These are phyloP conservation scores for Oligia strigilis DNA, from an alignment of 2,888 invertebrate genomes.

Conservation along the genomic window DNA sequence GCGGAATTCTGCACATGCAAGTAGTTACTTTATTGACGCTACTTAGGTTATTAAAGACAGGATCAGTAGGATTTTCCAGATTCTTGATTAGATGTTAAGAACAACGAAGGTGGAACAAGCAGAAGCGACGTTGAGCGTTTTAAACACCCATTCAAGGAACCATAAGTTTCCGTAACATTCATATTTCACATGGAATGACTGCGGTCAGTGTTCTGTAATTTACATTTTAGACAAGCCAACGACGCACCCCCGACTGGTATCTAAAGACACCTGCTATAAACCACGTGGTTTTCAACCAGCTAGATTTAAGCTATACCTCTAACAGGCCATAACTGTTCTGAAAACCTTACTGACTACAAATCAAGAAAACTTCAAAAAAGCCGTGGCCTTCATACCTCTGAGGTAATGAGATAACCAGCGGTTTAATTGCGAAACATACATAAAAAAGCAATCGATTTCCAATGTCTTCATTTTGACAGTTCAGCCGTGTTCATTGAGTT, in stretches of 20 bases:
- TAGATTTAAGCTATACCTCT: background rate
- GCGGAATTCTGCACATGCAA: background rate
- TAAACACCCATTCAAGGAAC: background rate
- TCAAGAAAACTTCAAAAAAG: background rate
- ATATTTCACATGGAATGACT: background rate
- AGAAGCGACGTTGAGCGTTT: background rate
- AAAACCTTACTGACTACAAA: background rate
- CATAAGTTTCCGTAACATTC: background rate
- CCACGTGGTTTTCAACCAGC: background rate
- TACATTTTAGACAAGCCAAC: background rate
- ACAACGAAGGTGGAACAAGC: background rate
- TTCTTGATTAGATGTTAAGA: background rate
- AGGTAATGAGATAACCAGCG: conserved; percentile 1
- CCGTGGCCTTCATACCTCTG: background rate
- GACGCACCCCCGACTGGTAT: too few relatives aligned
- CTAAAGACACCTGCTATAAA: background rate
- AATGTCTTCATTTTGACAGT: background rate
- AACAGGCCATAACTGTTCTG: background rate
- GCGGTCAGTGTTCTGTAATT: background rate
- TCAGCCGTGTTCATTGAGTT: background rate
- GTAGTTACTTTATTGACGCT: background rate
- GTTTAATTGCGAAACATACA: background rate
- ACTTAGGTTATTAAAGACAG: background rate
- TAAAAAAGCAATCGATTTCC: background rate
- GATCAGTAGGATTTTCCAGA: background rate